A percentile compares a stretch with the other conserved stretches of the same genome.
These are phyloP conservation scores for Solen grandis DNA, from an alignment of 1,140 invertebrate species.

Conservation along the genomic window DNA sequence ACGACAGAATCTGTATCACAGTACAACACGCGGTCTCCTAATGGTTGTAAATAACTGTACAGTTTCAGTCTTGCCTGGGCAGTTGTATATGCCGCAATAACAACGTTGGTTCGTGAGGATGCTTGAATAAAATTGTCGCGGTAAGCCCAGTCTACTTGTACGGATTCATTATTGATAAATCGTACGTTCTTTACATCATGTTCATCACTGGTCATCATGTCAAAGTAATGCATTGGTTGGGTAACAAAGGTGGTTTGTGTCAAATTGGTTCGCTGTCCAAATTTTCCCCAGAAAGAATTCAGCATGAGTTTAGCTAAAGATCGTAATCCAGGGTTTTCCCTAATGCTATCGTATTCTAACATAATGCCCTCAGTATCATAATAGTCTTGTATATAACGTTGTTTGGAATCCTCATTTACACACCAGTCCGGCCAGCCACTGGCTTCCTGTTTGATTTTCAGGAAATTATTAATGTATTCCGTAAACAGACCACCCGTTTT, in stretches of 20 bases:
- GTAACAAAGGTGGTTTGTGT: too few relatives aligned
- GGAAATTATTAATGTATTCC: conserved; percentile 62
- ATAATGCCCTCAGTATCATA: conserved; percentile 73
- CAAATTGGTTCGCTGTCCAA: too few relatives aligned
- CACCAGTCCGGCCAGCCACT: conserved; percentile 53
- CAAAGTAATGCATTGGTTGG: neutral
- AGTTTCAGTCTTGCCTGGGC: too few relatives aligned
- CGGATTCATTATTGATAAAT: too few relatives aligned
- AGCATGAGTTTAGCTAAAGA: conserved; percentile 64
- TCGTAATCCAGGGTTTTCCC: conserved; percentile 73
- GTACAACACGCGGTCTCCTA: neutral
- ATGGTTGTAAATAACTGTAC: neutral
- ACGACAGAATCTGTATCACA: conserved; percentile 6
- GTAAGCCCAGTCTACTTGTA: too few relatives aligned
- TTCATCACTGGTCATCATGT: neutral
- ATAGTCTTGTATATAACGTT: conserved; percentile 74
- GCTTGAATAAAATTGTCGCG: too few relatives aligned
- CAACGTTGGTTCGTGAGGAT: too few relatives aligned
- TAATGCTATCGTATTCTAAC: conserved; percentile 75
- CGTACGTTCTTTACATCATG: conserved; percentile 21
- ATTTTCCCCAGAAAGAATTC: conserved; percentile 72
- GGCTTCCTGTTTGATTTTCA: conserved; percentile 67
- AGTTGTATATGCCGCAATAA: too few relatives aligned
- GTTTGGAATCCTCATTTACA: conserved; percentile 34
- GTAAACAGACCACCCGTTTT: conserved; percentile 51